These are phyloP conservation scores for Galleria mellonella DNA, from an alignment of 1,140 invertebrate species.

Conservation along the genomic window DNA sequence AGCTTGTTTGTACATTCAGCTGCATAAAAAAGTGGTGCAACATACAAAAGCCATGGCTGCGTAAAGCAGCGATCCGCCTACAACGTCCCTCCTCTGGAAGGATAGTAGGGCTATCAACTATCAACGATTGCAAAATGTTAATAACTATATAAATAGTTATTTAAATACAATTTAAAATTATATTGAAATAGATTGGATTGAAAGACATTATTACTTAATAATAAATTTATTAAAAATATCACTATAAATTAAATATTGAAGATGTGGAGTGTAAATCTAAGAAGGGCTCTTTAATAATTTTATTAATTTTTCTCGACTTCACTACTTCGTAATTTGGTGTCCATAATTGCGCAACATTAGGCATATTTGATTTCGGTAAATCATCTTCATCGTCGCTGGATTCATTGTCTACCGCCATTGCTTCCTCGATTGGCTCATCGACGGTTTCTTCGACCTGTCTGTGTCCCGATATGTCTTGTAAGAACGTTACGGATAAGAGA, in stretches of 20 bases:
- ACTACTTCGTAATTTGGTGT: conserved; percentile 47
- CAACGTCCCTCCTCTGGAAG: too few species aligned
- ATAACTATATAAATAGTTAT: too few species aligned
- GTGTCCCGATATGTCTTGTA: conserved; percentile 56
- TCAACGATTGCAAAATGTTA: too few species aligned
- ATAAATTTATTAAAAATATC: conserved; percentile 3
- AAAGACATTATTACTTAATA: conserved; percentile 1
- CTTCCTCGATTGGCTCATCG: conserved; percentile 16
- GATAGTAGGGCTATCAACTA: too few species aligned
- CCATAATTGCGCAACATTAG: conserved; percentile 43
- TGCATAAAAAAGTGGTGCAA: too few species aligned
- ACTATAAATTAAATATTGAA: conserved; percentile 26
- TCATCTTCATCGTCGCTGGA: conserved; percentile 45
- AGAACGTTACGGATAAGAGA: conserved; percentile 54
- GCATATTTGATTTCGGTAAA: conserved; percentile 21
- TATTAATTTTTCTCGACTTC: conserved; percentile 53
- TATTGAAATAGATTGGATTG: neutral
- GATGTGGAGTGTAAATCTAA: conserved; percentile 35
- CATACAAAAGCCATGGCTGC: too few species aligned
- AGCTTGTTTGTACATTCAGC: too few species aligned
- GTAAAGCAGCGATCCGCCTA: too few species aligned
- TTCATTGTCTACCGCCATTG: conserved; percentile 26
- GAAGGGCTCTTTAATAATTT: conserved; percentile 42
- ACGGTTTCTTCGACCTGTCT: conserved; percentile 26
- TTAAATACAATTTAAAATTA: too few species aligned